Conservation (phyloP, 2,888 invertebrate species). For the Clitarchus hookeri region DNA sequence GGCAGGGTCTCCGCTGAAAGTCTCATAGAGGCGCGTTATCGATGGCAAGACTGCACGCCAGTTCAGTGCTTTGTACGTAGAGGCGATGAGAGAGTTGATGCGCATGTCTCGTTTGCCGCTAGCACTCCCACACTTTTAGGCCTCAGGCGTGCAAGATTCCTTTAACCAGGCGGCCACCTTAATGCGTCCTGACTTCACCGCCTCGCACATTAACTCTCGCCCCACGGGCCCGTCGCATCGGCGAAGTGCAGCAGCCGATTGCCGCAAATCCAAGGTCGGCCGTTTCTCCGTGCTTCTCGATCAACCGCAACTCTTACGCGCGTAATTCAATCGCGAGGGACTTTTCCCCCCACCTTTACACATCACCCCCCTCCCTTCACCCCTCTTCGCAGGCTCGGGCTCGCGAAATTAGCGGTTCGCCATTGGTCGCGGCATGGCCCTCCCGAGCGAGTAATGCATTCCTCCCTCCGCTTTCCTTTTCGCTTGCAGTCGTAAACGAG, state of each 20-base stretch:
- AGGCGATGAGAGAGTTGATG: no score
- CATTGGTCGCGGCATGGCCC: background rate
- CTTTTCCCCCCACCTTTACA: background rate
- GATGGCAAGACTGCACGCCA: no score
- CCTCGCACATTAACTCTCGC: background rate
- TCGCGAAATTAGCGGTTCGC: background rate
- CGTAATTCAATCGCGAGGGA: background rate
- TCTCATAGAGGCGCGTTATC: no score
- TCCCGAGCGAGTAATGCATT: background rate
- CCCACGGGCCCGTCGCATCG: background rate
- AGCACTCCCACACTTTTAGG: no score
- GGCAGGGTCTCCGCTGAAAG: no score
- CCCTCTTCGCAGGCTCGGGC: background rate
- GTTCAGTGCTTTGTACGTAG: no score
- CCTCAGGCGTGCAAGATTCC: no score
- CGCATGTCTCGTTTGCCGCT: no score
- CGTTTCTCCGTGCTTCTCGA: background rate
- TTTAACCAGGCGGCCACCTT: no score
- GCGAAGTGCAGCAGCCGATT: background rate
- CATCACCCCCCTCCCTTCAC: background rate
- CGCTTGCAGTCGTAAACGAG: background rate
- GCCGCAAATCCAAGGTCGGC: background rate
- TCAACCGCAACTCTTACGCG: background rate
- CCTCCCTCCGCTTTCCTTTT: background rate
- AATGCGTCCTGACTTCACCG: no score